These are phyloP conservation scores for Mythimna lalbum DNA, from an alignment of 2,888 invertebrate genomes.

Conservation along the genomic window DNA sequence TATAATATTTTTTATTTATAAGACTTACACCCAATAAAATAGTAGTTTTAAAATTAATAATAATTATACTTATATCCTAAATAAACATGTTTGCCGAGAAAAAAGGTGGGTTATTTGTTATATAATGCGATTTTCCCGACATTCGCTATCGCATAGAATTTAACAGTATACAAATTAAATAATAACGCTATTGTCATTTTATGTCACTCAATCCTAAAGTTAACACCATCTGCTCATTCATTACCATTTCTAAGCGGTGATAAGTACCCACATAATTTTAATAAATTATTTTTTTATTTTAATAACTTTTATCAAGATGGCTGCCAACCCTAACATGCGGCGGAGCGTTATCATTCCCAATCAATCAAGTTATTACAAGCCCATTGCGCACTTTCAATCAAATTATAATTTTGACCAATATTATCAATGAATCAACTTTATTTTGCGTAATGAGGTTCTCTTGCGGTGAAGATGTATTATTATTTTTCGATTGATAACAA, in stretches of 20 bases:
- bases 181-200: neutral
- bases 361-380: constrained; percentile 67
- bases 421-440: constrained; percentile 56
- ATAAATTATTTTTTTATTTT: neutral
- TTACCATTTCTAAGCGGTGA: constrained; percentile 11
- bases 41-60: too few species aligned
- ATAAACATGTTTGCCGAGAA: too few species aligned
- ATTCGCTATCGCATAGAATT: too few species aligned
- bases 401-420: constrained; percentile 59
- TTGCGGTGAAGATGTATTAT: constrained; percentile 29
- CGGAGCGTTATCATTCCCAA: constrained; percentile 63
- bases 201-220: constrained; percentile 6
- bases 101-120: too few species aligned
- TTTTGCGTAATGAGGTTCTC: constrained; percentile 58
- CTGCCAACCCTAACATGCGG: constrained; percentile 50
- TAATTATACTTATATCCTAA: too few species aligned
- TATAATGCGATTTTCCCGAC: too few species aligned
- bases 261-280: constrained; percentile 6
- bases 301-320: constrained; percentile 1
- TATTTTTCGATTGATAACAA: constrained; percentile 37
- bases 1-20: too few species aligned
- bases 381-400: constrained; percentile 62
- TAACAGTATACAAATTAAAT: neutral
- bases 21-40: too few species aligned
- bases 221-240: constrained; percentile 24